Evolutionary conservation across 1,140 invertebrate genomes (phyloP).

Genomic region (Lepeophtheirus salmonis): DNA sequence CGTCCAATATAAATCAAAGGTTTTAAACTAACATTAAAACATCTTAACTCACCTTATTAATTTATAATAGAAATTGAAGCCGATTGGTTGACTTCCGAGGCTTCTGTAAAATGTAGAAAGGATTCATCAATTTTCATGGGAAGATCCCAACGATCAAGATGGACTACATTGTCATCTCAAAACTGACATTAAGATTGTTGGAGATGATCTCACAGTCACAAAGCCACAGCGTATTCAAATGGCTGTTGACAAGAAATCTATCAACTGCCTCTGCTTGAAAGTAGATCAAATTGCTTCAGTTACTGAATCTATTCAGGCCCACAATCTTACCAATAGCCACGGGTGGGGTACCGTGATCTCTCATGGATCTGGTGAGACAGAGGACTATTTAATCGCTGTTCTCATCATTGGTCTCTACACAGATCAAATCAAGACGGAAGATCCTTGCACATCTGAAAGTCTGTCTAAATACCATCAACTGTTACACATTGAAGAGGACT

Average conservation of each 20-base stretch:
- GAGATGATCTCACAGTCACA: conserved; percentile 91
- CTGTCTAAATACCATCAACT: conserved; percentile 98
- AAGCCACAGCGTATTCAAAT: conserved; percentile 82
- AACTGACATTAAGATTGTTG: conserved; percentile 67
- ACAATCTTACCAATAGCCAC: too few relatives aligned
- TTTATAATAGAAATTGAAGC: too few relatives aligned
- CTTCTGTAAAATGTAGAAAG: conserved; percentile 67
- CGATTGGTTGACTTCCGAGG: conserved; percentile 52
- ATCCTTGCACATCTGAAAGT: conserved; percentile 92
- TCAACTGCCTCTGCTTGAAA: too few relatives aligned
- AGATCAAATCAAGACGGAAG: conserved; percentile 52
- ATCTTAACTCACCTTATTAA: too few relatives aligned
- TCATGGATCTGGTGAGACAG: conserved; percentile 92
- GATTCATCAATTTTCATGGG: conserved; percentile 87
- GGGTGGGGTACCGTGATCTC: conserved; percentile 78
- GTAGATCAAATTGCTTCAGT: too few relatives aligned
- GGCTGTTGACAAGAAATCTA: too few relatives aligned
- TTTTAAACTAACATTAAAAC: too few relatives aligned
- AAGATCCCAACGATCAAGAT: conserved; percentile 70
- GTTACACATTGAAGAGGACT: conserved; percentile 91
- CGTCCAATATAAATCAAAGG: too few relatives aligned
- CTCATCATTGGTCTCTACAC: conserved; percentile 89
- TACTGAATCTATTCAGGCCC: too few relatives aligned
- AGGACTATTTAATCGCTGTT: conserved; percentile 97
- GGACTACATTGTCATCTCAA: conserved; percentile 56